Evolutionary conservation across 2,888 invertebrate species (phyloP), one percentile per base, ranked within the genome.

Genomic region (Drosophila bunnanda): DNA sequence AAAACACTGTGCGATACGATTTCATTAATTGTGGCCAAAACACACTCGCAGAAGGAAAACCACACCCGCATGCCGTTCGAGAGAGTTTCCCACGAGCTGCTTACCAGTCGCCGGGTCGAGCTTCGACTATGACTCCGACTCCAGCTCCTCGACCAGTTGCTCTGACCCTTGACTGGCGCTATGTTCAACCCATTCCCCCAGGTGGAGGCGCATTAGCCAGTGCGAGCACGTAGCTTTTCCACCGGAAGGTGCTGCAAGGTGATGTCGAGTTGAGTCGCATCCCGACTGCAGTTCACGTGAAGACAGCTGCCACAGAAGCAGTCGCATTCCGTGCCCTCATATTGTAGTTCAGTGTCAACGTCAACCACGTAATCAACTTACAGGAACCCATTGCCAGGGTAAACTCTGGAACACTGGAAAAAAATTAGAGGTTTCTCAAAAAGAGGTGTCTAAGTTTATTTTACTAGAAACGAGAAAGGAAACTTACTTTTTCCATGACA

Each of bases 31-130:
- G 87, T 83, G 57, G 57, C 67, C 74, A 84, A 84, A 83, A 75
- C 76, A 77, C 43, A 81, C 66, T 59, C 57, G 55, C 62, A 62
- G 54, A 74, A 78, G 72, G 75, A 78, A 87, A 84, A 88, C 67
- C 88, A 88, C 90, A 91, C 90, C 90, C 90, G 90, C 90, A 90
- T 90, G 90, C 82, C 90, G 79, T 79, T 86, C 80, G 68, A 78
- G 78, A 84, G 88, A 90, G 79, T 87, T 90, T 90, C 90, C 90
- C 90, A 90, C 90, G 90, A 80, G 73, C 52, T 61, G 67, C 46
- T 60, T 52, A 64, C 64, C 61, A 60, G 64, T 60, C 50, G 7
- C 32, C 15, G 32, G 15, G 32, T 2, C 32, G 10, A 52, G 32
- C 50, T 52, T 52, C 50, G 50, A 32, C 28, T 17, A 25, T 50